Percentiles rank a stretch among this genome's conserved stretches.
phyloP scores from a whole-genome alignment of 2,888 invertebrate species.

The Drosophila lacicola region DNA sequence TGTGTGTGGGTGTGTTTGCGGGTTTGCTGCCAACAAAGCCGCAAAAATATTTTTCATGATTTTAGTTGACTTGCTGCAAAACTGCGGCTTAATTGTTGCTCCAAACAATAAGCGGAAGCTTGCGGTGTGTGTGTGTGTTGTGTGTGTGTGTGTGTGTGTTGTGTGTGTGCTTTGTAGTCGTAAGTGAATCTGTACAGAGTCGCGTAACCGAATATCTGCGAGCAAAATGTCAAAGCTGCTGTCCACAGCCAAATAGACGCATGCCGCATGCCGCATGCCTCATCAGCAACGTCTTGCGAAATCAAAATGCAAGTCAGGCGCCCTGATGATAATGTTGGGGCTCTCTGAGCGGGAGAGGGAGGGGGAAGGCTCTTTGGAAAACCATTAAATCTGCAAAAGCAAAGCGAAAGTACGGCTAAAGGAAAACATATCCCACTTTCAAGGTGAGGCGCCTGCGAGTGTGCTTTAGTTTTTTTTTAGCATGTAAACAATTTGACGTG shows the following conservation, averaged over 20 bases:
- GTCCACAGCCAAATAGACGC: conserved; percentile 21
- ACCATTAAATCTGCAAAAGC: conserved; percentile 60
- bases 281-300: conserved; percentile 33
- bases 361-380: conserved; percentile 43
- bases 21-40: conserved; percentile 41
- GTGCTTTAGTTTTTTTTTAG: conserved; percentile 32
- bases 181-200: conserved; percentile 50
- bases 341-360: background rate
- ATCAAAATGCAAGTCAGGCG: conserved; percentile 70
- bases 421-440: conserved; percentile 29
- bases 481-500: conserved; percentile 69
- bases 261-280: conserved; percentile 14
- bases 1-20: conserved; percentile 33
- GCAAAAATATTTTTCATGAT: conserved; percentile 62
- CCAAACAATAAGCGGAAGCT: conserved; percentile 74
- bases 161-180: conserved; percentile 17
- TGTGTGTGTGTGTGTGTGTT: conserved; percentile 10
- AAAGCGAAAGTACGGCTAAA: conserved; percentile 1
- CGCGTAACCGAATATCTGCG: conserved; percentile 42
- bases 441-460: conserved; percentile 48
- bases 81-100: conserved; percentile 69
- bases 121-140: conserved; percentile 23
- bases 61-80: conserved; percentile 58
- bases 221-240: conserved; percentile 28
- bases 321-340: conserved; percentile 21